Conservation (phyloP, 2,113 vertebrate species). For the Plectropomus leopardus region DNA sequence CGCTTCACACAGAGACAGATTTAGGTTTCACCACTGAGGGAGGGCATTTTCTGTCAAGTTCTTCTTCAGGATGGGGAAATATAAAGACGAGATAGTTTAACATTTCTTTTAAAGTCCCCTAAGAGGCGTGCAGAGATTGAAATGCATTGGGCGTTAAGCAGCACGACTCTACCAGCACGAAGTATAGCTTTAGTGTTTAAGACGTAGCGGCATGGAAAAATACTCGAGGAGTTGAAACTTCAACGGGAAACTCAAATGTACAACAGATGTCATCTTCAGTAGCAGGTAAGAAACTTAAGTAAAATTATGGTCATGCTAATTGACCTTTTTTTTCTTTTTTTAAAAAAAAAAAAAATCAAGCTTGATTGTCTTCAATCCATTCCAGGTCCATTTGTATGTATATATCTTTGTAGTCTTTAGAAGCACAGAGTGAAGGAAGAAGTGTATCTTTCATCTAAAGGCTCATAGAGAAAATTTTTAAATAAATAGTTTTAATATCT, state of each 20-base stretch:
- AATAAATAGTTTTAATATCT: not conserved
- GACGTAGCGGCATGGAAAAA: slow-evolving; percentile 20
- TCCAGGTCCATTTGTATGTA: not conserved
- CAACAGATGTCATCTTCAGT: not conserved
- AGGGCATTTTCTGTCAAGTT: slow-evolving; percentile 41
- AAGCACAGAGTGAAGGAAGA: not conserved
- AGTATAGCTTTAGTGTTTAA: slow-evolving; percentile 7
- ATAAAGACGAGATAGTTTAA: slow-evolving; percentile 43
- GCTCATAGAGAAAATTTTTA: not conserved
- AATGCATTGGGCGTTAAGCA: not conserved
- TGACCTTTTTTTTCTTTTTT: not conserved
- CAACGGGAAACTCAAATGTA: not conserved
- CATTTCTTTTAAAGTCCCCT: too few species aligned
- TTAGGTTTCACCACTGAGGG: slow-evolving; percentile 53
- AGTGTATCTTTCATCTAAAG: not conserved
- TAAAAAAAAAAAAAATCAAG: too few species aligned
- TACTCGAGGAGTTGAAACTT: slow-evolving; percentile 12
- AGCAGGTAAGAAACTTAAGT: slow-evolving; percentile 59
- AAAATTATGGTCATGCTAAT: not conserved
- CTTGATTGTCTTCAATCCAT: not conserved
- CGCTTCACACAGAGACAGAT: slow-evolving; percentile 64
- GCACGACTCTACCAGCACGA: not conserved
- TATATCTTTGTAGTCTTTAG: not conserved
- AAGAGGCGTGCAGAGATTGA: slow-evolving; percentile 9
- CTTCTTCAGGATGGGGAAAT: slow-evolving; percentile 33